phyloP scores from a whole-genome alignment of 2,797 vertebrate species.

The Rachycentron canadum region DNA sequence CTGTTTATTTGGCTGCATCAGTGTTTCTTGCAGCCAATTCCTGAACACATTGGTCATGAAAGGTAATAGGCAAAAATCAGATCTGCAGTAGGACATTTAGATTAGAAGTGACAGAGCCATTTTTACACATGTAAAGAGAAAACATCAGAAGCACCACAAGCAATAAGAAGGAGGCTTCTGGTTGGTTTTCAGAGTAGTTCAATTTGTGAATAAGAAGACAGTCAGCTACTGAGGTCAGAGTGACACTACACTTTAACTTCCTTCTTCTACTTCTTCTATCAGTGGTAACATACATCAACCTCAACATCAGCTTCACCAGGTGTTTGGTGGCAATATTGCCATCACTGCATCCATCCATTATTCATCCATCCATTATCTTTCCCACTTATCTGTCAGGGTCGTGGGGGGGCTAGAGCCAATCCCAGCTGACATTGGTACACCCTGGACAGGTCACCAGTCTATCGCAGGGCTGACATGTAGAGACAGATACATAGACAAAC shows the following conservation, averaged over 20 bases:
- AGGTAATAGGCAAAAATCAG: constrained; percentile 8
- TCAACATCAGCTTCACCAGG: constrained; percentile 17
- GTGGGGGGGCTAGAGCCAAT: no score
- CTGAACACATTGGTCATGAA: constrained; percentile 25
- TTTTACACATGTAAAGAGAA: background rate
- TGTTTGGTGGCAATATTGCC: constrained; percentile 6
- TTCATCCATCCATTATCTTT: no score
- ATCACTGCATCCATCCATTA: no score
- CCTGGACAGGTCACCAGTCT: no score
- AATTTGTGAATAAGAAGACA: background rate
- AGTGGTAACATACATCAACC: background rate
- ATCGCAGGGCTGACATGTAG: no score
- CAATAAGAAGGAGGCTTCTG: background rate
- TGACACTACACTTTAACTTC: background rate
- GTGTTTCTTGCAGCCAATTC: constrained; percentile 13
- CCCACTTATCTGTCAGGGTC: no score
- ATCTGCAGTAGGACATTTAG: constrained; percentile 17
- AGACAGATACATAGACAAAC: no score
- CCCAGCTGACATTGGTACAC: no score
- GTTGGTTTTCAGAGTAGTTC: background rate
- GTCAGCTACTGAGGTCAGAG: background rate
- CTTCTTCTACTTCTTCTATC: background rate
- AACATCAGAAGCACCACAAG: background rate
- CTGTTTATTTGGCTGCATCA: constrained; percentile 39
- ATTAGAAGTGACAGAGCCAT: constrained; percentile 3